Conservation (phyloP, 2,888 invertebrate species). For the Drepana falcataria region DNA sequence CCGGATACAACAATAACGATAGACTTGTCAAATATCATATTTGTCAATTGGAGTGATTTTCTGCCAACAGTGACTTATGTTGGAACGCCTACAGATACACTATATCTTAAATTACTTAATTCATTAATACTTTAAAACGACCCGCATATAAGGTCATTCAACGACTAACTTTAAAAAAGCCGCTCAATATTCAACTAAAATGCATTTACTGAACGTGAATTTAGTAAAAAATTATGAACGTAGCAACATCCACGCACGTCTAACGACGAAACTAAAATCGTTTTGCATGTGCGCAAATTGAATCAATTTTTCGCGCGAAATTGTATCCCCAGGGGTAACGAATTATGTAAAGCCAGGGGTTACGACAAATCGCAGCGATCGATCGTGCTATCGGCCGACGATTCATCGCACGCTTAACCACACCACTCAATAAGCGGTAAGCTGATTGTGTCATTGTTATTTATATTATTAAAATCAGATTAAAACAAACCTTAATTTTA, state of each 20-base stretch:
- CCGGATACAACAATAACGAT: too few species aligned
- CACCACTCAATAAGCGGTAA: neutral
- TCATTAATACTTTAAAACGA: slow-evolving; percentile 3
- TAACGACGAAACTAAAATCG: slow-evolving; percentile 38
- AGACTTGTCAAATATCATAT: too few species aligned
- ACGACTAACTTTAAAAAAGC: neutral
- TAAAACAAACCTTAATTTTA: too few species aligned
- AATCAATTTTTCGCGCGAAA: slow-evolving; percentile 62
- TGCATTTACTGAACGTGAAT: neutral
- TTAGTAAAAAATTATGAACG: neutral
- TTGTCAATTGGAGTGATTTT: too few species aligned
- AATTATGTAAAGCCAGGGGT: slow-evolving; percentile 28
- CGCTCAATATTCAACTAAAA: neutral
- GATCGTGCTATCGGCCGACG: slow-evolving; percentile 22
- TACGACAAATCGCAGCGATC: slow-evolving; percentile 37
- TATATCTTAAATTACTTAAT: neutral
- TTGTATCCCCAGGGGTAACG: slow-evolving; percentile 36
- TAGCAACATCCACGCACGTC: slow-evolving; percentile 15
- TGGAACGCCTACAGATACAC: too few species aligned
- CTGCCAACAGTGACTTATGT: too few species aligned
- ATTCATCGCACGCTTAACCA: neutral
- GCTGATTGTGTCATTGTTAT: neutral
- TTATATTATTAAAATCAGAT: neutral
- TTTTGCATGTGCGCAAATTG: slow-evolving; percentile 58
- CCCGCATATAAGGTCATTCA: neutral